Base-by-base conservation (phyloP, 2,113 vertebrate species). In the Pterocles gutturalis region DNA sequence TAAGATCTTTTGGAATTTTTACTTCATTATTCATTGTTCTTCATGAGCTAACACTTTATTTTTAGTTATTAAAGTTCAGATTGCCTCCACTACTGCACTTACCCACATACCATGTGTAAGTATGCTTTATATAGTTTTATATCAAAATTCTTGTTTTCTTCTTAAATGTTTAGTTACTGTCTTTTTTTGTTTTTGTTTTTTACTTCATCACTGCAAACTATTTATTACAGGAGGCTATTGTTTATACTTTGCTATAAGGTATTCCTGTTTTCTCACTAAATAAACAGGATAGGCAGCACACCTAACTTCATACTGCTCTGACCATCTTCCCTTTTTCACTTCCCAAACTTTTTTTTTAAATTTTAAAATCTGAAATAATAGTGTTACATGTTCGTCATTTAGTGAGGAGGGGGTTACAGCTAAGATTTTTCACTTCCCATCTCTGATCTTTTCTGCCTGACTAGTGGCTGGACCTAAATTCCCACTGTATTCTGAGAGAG, bases 381-480 rank as follows among this genome's bases (percentile, higher is more conserved):
- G 21, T 26, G 31, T 5, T 65, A 22, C 12, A 16, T 13, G 5
- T 55, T 88, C 33, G 38, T 66, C 19, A 55, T 51, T 69, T 86
- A 17, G 4, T 73, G 10, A 53, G 0, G 2, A 66, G 17, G 3
- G 7, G 1, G 10, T 64, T 83, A 26, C 17, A 61, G 26, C 31
- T 67, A 29, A 58, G 21, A n/a, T 29, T 80, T 86, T 93, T 89
- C 60, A 55, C 22, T 82, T 90, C 54, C 31, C 29, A 0, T 48
- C 4, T 60, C 22, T 48, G 10, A 69, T 28, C 6, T 84, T 65
- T 75, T 85, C 28, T 80, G 29, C 51, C 17, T 89, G 55, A 55
- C 25, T 26, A 54, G 67, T 33, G 18, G 10, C 49, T 89, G 10
- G 17, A 46, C 7, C 9, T 53, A 26, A 83, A 54, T 67, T 87